Evolutionary conservation across 2,797 vertebrate species (phyloP), one percentile per base, ranked within the genome.

Genomic region (Benthosema pterotum): DNA sequence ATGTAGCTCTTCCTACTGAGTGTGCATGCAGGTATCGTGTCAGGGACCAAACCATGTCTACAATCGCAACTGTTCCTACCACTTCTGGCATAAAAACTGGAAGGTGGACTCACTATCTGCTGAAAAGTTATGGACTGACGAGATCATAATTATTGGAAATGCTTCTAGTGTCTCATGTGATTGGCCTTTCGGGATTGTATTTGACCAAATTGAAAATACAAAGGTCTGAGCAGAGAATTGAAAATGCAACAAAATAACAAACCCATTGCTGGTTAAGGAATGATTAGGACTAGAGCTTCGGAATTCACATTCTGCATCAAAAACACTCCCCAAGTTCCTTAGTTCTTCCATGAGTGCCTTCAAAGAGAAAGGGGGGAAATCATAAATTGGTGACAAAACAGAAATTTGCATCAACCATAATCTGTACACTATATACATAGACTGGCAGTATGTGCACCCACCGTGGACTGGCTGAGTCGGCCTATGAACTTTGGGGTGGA

Each of bases 191-290:
- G 28, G 28, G 28, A n/a, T n/a, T n/a, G n/a, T n/a, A n/a, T n/a
- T n/a, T n/a, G n/a, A n/a, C 28, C 5, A 7, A 32, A 7, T 32
- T 45, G 43, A 12, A 12, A 45, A 12, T n/a, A 42, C 45, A 16
- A 1, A 11, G 25, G 17, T 14, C 25, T 28, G 22, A 53, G 52
- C 57, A n/a, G 49, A 50, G 22, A 13, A 12, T 16, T 16, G 2
- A 42, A 1, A 18, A 14, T 47, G 22, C 45, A 28, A 17, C 3
- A 19, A 46, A 16, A 52, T 2, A 12, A 60, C 89, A 54, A 50
- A 95, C 95, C 63, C 52, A 48, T 90, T 87, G 56, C 87, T 93
- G 66, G 67, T 17, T 0, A 81, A 0, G 0, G 92, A 93, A 0
- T 51, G 71, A 7, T 85, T 90, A 0, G 71, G 87, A 69, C 78